phyloP scores from a whole-genome alignment of 2,888 invertebrate genomes.

The Nymphalis c-album region DNA sequence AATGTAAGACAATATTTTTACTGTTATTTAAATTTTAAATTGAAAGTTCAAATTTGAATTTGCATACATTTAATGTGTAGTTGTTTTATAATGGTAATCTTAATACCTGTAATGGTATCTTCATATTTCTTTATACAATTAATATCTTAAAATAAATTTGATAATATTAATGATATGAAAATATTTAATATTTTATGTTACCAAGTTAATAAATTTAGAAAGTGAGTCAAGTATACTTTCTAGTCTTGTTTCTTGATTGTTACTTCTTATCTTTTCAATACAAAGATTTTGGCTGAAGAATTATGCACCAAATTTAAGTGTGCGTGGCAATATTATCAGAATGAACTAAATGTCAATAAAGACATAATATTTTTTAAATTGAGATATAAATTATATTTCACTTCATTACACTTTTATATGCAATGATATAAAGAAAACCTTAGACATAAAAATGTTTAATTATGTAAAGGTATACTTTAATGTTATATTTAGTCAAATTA shows the following conservation, averaged over 20 bases:
- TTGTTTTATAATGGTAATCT: too few species aligned
- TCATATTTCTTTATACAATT: background rate
- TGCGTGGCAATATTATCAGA: too few species aligned
- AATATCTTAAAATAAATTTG: background rate
- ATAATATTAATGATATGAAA: slow-evolving; percentile 1
- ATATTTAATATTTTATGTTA: background rate
- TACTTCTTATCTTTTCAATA: background rate
- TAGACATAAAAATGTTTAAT: too few species aligned
- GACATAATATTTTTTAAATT: too few species aligned
- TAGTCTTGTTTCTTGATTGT: background rate
- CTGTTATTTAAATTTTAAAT: background rate
- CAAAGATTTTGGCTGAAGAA: background rate
- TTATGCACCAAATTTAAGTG: too few species aligned
- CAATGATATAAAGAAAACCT: too few species aligned
- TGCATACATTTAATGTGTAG: background rate
- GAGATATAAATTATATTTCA: too few species aligned
- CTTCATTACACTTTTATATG: too few species aligned
- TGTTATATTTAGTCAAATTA: too few species aligned
- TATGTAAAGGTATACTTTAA: too few species aligned
- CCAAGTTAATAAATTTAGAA: background rate
- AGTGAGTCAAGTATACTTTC: background rate
- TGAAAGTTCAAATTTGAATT: background rate
- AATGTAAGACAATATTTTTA: background rate
- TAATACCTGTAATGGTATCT: background rate
- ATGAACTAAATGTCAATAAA: too few species aligned